phyloP scores from a whole-genome alignment of 2,113 vertebrate species.

The Baryphthengus martii region DNA sequence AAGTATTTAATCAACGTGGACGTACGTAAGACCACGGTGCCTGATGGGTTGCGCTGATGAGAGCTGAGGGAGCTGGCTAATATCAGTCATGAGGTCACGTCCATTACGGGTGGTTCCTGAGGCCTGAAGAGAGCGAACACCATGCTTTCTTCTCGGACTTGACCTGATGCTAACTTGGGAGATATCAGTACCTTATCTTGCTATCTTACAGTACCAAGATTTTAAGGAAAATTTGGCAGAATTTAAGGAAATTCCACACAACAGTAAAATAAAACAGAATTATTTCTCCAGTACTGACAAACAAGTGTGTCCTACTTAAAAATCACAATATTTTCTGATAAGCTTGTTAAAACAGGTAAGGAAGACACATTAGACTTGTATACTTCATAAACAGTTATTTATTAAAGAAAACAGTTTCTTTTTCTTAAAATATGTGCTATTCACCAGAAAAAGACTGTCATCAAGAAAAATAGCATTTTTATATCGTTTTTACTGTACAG shows the following conservation, averaged over 20 bases:
- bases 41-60: not conserved
- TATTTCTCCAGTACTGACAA: not conserved
- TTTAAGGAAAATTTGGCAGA: not conserved
- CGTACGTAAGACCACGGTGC: accelerated
- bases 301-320: not conserved
- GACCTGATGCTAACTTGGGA: not conserved
- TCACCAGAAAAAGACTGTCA: not conserved
- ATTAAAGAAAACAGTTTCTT: conserved; percentile 33
- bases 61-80: not conserved
- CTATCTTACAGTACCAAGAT: not conserved
- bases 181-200: too few species aligned
- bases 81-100: accelerated
- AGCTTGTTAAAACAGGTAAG: not conserved
- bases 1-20: not conserved
- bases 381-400: conserved; percentile 17
- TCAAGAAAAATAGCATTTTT: not conserved
- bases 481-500: not conserved
- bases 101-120: not conserved
- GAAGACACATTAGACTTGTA: not conserved
- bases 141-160: not conserved
- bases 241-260: not conserved
- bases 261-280: not conserved
- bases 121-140: not conserved
- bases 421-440: not conserved
- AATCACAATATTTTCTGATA: not conserved